Evolutionary conservation across 2,888 invertebrate genomes (phyloP), one percentile per base, ranked within the genome.

Genomic region (Incurvaria masculella): DNA sequence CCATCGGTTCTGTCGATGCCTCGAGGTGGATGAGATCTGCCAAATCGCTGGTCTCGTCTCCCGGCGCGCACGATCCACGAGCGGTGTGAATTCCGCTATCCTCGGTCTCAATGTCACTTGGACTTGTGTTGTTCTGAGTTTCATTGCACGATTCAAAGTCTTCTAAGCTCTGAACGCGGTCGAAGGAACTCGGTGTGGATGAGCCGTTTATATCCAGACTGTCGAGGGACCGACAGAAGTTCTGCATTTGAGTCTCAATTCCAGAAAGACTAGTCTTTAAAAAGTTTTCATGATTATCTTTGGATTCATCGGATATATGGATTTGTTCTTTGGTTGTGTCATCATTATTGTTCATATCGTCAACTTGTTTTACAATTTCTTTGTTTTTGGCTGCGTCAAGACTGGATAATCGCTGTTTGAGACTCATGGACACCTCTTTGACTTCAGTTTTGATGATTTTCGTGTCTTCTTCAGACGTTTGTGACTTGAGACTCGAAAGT

Each of bases 61-160:
- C 86, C 58, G 89, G 89, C 23, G 84, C 87, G 58, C 87, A 88
- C 18, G 88, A 89, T 48, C 88, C 90, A 62, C 89, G 86, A 2
- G 89, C 89, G 4, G 89, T 87, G 57, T 91, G 90, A 52, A 89
- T 87, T 2, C 88, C 89, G 53, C 87, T 88, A 61, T 91, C 91
- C 68, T 91, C 91, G 39, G 85, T 82, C 65, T 87, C 88, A 41
- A 83, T 85, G 56, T 86, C 82, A 52, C 81, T 81, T 50, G 78
- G 78, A 43, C 82, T 81, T 33, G 73, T 74, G 52, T 73, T 75
- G 53, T 74, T 75, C 54, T 85, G 78, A 61, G 86, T 73, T 57
- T 86, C 86, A n/a, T 79, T 71, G 47, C 83, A 81, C 5, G 79
- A 78, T 53, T 76, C 80, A 52, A 86, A 76, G 56, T 84, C 85